Evolutionary conservation across 2,797 vertebrate species (phyloP).

Genomic region (Pangasius sanitwongsei): DNA sequence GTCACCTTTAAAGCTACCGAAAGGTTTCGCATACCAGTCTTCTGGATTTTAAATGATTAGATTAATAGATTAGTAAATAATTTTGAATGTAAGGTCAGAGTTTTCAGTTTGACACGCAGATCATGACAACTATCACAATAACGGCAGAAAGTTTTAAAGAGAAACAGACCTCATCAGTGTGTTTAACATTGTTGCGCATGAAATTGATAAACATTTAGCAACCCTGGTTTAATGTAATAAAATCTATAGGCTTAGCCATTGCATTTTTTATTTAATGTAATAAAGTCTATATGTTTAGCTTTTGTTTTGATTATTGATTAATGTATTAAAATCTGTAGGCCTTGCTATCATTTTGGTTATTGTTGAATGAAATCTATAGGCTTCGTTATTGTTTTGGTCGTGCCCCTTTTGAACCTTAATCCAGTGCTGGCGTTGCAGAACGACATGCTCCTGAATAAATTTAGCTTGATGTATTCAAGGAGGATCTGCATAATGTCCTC

Average conservation of each 20-base stretch:
- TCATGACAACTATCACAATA: not conserved
- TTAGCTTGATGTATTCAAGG: constrained; percentile 3
- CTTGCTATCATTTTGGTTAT: not conserved
- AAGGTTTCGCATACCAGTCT: not conserved
- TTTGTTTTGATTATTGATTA: not conserved
- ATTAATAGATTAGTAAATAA: not conserved
- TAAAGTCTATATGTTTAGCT: not conserved
- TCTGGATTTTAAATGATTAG: not conserved
- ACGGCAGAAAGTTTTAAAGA: not conserved
- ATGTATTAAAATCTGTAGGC: not conserved
- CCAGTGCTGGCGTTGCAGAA: constrained; percentile 1
- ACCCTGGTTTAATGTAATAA: not conserved
- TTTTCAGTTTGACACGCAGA: not conserved
- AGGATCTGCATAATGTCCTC: constrained; percentile 24
- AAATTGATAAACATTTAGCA: too few species aligned
- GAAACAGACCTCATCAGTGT: not conserved
- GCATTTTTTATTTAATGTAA: not conserved
- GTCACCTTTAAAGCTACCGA: not conserved
- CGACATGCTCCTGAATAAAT: constrained; percentile 21
- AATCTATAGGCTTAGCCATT: not conserved
- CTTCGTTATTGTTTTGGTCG: not conserved
- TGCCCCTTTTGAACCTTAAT: not conserved
- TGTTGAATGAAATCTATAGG: not conserved
- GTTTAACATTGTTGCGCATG: too few species aligned
- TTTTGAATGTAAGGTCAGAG: not conserved